A percentile compares a stretch with the other conserved stretches of the same genome.
phyloP scores from a whole-genome alignment of 2,113 vertebrate species.

The Rostratula benghalensis region DNA sequence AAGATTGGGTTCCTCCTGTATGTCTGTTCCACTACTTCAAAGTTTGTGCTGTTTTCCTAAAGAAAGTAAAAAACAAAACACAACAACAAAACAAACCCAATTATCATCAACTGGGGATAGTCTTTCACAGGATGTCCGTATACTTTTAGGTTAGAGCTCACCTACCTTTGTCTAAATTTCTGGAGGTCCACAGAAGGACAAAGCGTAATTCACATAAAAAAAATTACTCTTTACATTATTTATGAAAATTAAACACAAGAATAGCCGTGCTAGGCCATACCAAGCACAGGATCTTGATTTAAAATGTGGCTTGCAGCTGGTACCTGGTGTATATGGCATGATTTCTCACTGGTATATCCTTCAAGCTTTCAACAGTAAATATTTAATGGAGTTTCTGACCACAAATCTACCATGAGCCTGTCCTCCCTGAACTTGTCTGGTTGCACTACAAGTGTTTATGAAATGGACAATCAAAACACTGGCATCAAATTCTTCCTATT shows the following conservation, averaged over 20 bases:
- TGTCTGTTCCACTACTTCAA: conserved; percentile 89
- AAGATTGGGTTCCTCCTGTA: conserved; percentile 91
- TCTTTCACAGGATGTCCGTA: not conserved
- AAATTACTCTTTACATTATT: not conserved
- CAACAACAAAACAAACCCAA: not conserved
- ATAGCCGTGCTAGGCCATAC: not conserved
- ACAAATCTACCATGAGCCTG: not conserved
- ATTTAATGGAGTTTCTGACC: not conserved
- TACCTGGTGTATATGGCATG: not conserved
- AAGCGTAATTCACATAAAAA: not conserved
- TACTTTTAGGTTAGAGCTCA: not conserved
- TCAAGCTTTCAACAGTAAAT: not conserved
- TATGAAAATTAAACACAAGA: not conserved
- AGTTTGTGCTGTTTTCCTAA: conserved; percentile 88
- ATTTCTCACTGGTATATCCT: not conserved
- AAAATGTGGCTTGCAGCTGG: fast-evolving
- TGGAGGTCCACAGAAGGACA: not conserved
- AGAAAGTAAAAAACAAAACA: not conserved
- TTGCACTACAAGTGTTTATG: not conserved
- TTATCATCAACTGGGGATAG: not conserved
- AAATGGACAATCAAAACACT: not conserved
- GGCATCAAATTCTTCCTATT: not conserved
- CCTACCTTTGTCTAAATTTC: not conserved
- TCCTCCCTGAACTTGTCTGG: not conserved
- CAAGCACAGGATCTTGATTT: not conserved